phyloP scores from a whole-genome alignment of 2,113 vertebrate species.

The Trichechus manatus region DNA sequence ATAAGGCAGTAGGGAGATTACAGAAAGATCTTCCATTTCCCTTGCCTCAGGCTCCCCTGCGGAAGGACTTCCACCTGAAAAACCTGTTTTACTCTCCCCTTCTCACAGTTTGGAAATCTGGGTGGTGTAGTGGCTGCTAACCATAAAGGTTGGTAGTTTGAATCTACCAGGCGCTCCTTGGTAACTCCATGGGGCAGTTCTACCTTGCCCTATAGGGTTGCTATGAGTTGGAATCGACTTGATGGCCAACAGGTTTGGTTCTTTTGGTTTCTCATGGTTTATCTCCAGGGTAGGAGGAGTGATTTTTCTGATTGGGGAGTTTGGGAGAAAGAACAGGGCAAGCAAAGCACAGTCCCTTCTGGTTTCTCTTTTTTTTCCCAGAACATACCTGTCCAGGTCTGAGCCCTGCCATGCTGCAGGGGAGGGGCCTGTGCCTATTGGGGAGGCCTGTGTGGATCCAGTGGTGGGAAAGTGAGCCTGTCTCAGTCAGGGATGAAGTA shows the following conservation, averaged over 20 bases:
- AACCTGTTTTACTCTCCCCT: not conserved
- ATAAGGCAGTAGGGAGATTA: not conserved
- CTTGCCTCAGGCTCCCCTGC: not conserved
- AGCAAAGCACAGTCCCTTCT: not conserved
- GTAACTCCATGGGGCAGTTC: no score
- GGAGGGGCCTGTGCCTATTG: no score
- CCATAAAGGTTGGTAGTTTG: no score
- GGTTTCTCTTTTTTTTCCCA: not conserved
- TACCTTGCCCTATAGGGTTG: no score
- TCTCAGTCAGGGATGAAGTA: not conserved
- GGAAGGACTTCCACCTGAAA: not conserved
- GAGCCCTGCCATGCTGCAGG: not conserved
- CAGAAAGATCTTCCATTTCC: not conserved
- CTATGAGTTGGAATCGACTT: no score
- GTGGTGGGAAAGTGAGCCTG: no score
- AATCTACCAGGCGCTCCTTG: no score
- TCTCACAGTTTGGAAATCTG: not conserved
- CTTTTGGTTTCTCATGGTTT: not conserved
- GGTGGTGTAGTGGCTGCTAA: no score
- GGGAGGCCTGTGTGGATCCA: not conserved
- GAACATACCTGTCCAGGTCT: not conserved
- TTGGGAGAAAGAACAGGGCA: not conserved
- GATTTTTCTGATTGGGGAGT: not conserved
- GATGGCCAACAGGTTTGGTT: no score
- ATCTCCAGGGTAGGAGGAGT: no score